Evolutionary conservation across 1,140 invertebrate species (phyloP), one percentile per base, ranked within the genome.

Genomic region (Hypsibius dujardini): DNA sequence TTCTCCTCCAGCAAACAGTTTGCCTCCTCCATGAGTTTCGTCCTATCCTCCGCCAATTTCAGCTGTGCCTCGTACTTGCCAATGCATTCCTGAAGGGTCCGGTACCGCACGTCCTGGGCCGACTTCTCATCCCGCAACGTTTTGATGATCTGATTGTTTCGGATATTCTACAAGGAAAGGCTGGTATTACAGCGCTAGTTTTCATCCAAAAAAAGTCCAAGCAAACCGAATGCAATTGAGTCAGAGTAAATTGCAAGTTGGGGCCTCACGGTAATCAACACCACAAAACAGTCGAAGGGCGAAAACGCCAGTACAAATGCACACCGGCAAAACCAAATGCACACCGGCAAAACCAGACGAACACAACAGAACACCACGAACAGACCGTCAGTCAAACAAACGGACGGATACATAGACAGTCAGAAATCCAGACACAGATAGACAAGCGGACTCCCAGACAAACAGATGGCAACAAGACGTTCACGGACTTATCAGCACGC

Each of bases 71-170:
- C 62, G 28, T 69, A 67, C 67, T 72, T 59, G 7, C 72, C 7
- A 72, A 69, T 40, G 45, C 40, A 7, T 40, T 73, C 42, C 47
- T 28, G 0, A 70, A 14, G 15, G 40, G 15, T 70, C 40, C 46
- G 47, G 70, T 14, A 3, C n/a, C 28, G 67, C 46, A 92, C 90
- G 81, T 94, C 90, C 75, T 95, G 90, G 71, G 88, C 87, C 3
- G 93, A 77, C 47, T 94, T 92, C 79, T 98, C 94, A 78, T 98
- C 95, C 40, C 90, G 81, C 46, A 95, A 84, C 72, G 97, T 80
- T 79, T 96, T 96, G 77, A 95, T 91, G 71, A 95, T 84, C 75
- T 96, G 92, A 80, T 96, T 96, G 2, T 92, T 90, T 80, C 98
- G 97, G 70, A 97, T 97, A 70, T 91, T 79, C 77, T 77, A 47